Conservation (phyloP, 2,797 vertebrate genomes). For the Orestias chungarensis region DNA sequence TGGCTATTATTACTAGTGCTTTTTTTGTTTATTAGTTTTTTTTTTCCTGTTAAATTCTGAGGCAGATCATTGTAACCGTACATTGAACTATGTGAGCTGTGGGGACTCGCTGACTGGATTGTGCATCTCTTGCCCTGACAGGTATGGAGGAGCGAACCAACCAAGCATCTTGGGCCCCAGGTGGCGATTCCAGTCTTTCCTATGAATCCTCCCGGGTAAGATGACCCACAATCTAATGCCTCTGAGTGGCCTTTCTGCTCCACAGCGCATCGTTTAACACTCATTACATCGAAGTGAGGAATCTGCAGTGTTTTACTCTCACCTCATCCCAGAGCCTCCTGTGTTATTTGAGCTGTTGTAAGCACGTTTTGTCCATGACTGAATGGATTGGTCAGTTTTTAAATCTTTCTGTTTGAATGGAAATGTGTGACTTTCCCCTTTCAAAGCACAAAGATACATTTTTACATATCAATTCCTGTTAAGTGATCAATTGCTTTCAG, state of each 20-base stretch:
- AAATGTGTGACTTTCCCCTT: not conserved
- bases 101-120: conserved; percentile 60
- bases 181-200: conserved; percentile 91
- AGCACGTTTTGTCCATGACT: conserved; percentile 35
- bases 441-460: not conserved
- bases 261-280: conserved; percentile 68
- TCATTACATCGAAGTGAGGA: conserved; percentile 54
- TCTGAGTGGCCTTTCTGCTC: conserved; percentile 66
- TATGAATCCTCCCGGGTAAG: conserved; percentile 96
- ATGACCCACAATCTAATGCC: conserved; percentile 54
- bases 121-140: conserved; percentile 78
- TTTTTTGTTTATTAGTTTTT: not conserved
- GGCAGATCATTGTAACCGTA: conserved; percentile 9
- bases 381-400: not conserved
- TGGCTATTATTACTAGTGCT: not conserved
- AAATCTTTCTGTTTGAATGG: not conserved
- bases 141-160: conserved; percentile 94
- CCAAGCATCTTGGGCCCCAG: conserved; percentile 91
- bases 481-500: not conserved
- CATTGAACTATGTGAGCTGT: conserved; percentile 30
- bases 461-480: not conserved
- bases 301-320: conserved; percentile 52
- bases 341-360: conserved; percentile 34
- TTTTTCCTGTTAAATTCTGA: not conserved
- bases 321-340: conserved; percentile 25